Evolutionary conservation across 2,113 vertebrate genomes (phyloP), one percentile per base, ranked within the genome.

Genomic region (Gadus macrocephalus): DNA sequence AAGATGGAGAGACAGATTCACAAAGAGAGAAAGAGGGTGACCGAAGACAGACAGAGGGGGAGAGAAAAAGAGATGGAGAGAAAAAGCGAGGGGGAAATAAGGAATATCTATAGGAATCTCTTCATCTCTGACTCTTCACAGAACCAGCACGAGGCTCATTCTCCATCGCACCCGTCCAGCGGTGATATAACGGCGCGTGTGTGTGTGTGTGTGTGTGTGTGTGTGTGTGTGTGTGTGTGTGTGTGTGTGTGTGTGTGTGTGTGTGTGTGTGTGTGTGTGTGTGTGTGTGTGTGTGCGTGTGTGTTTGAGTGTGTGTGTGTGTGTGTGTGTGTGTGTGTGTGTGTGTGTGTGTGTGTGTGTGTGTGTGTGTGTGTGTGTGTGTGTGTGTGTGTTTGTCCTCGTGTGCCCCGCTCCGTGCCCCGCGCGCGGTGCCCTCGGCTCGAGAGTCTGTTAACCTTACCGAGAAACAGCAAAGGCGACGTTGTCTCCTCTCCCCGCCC

Each of bases 41-140:
- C 62, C 65, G 69, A 67, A 64, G 16, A 9, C 27, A 15, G 42
- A 69, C 64, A 16, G 53, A 60, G 76, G 20, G 20, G 69, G 38
- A 2, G 62, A 67, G 8, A 65, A 62, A 56, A 62, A 7, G 19
- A 11, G 7, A n/a, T 8, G 55, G 35, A 16, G 38, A 15, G 22
- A 28, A 62, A 27, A 15, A 15, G 14, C 16, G 12, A 49, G 15
- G 62, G 4, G 53, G 62, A 11, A n/a, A 8, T 53, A 53, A 0
- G 7, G n/a, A 5, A 31, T 35, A 35, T 35, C 31, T 35, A 35
- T 35, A 35, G 6, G 31, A 35, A 35, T 35, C 31, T 35, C 31
- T 35, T 35, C 31, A 35, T 35, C 31, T 38, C 49, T 42, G 28
- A 16, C 25, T 15, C 63, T 15, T n/a, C 17, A 35, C 31, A 35